Base-by-base conservation (phyloP, 2,888 invertebrate species). In the Epirrhoe alternata region DNA sequence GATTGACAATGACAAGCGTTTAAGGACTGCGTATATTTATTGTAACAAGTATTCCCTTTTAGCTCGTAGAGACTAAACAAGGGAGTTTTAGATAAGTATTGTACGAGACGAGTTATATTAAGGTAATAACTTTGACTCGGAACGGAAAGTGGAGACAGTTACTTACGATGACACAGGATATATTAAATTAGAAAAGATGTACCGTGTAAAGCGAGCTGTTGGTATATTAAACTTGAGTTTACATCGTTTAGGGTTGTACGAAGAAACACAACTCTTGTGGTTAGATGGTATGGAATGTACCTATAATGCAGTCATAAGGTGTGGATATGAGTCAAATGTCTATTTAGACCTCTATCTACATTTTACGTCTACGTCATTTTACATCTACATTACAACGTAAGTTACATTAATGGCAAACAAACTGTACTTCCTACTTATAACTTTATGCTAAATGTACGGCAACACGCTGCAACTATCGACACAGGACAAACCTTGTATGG, bases 1-100 rank as follows among this genome's bases (percentile, higher is more conserved):
- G 87, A 92, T 90, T 90, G 92, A 91, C 92, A 91, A 90, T 90
- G 92, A 92, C 92, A 90, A 89, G 91, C 89, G 85, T 89, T 92
- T 90, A 89, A 91, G 83, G 83, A 85, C 82, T 80, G 72, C 79
- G 85, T 88, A 87, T 92, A 91, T 93, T 93, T 92, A 92, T 92
- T 88, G 89, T 82, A 86, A 93, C 92, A 92, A 86, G 92, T 85
- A 88, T 92, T 92, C 85, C 92, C 92, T 93, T 90, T 93, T 92
- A 93, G 90, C 89, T 85, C 81, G 83, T 78, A 80, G 81, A 87
- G 80, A 89, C 87, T 86, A 88, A 88, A 90, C 88, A 86, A 90
- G 85, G 80, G 87, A 85, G 82, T 89, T 87, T 89, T 89, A 91
- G 90, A 91, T 90, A 91, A 89, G 87, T 87, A 86, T 85, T 86